These are phyloP conservation scores for Orgyia antiqua DNA, from an alignment of 2,888 invertebrate species.

Conservation along the genomic window DNA sequence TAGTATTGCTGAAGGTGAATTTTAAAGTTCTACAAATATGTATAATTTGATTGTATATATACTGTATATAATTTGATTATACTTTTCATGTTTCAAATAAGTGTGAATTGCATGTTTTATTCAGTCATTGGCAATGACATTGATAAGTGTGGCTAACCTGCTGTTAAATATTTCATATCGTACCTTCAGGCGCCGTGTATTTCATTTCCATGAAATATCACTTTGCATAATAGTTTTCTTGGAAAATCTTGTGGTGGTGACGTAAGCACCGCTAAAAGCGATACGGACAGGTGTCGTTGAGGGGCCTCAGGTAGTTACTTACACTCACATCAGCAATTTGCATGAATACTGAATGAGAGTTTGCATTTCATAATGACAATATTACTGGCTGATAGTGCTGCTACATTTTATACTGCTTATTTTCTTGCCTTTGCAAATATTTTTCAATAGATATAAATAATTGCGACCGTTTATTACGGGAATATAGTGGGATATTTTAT, in stretches of 20 bases:
- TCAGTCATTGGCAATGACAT: conserved; percentile 52
- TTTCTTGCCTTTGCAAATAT: too few species aligned
- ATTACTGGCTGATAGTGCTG: too few species aligned
- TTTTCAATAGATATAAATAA: too few species aligned
- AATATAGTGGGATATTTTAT: too few species aligned
- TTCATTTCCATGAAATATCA: conserved; percentile 38
- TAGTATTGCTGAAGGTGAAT: too few species aligned
- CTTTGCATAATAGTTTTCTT: conserved; percentile 20
- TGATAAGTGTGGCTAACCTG: conserved; percentile 49
- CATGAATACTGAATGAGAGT: conserved; percentile 22
- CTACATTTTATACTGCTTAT: too few species aligned
- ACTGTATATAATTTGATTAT: too few species aligned
- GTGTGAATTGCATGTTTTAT: conserved; percentile 14
- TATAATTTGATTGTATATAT: too few species aligned
- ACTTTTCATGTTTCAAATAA: conserved; percentile 8
- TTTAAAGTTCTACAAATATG: too few species aligned
- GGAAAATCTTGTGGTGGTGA: conserved; percentile 13
- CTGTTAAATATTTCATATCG: conserved; percentile 44
- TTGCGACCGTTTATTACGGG: too few species aligned
- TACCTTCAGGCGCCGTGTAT: conserved; percentile 14
- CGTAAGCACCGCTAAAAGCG: conserved; percentile 12
- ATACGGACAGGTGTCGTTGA: conserved; percentile 17
- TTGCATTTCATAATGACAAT: background rate
- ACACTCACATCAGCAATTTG: conserved; percentile 16
- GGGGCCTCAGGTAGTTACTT: conserved; percentile 13